A percentile compares a stretch with the other conserved stretches of the same genome.
These are phyloP conservation scores for Podilymbus podiceps DNA, from an alignment of 2,113 vertebrate species.

Conservation along the genomic window DNA sequence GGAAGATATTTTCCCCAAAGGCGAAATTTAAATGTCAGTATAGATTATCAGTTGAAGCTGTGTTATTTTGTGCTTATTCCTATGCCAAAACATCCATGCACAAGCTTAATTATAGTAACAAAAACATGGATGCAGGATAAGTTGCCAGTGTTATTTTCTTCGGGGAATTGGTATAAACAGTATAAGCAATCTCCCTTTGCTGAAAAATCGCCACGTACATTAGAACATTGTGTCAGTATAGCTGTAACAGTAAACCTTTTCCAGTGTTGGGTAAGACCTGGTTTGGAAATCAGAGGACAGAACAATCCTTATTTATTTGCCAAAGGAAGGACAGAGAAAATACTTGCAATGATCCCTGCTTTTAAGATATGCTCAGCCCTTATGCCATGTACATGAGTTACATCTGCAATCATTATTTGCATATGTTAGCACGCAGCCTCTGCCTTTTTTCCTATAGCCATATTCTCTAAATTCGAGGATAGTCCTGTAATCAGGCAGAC, in stretches of 20 bases:
- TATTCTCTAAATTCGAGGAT: background rate
- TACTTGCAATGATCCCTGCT: background rate
- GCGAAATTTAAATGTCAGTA: constrained; percentile 36
- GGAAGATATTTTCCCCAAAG: background rate
- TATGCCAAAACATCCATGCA: background rate
- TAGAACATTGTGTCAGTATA: background rate
- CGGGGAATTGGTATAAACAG: background rate
- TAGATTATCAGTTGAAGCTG: constrained; percentile 16
- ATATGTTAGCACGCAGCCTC: background rate
- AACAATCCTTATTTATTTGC: background rate
- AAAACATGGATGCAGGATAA: background rate
- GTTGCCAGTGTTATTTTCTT: constrained; percentile 13
- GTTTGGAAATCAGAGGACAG: background rate
- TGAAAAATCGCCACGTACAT: background rate
- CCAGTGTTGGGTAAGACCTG: background rate
- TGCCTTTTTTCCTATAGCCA: background rate
- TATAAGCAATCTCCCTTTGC: background rate
- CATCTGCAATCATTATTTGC: background rate
- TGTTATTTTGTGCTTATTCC: background rate
- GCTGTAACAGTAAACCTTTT: background rate
- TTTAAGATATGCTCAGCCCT: background rate
- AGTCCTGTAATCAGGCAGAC: background rate
- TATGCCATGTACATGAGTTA: accelerated
- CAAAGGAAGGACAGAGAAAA: background rate
- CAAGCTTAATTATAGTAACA: constrained; percentile 17